Base-by-base conservation (phyloP, 23 tunicate species). In the Trididemnum clinides region DNA sequence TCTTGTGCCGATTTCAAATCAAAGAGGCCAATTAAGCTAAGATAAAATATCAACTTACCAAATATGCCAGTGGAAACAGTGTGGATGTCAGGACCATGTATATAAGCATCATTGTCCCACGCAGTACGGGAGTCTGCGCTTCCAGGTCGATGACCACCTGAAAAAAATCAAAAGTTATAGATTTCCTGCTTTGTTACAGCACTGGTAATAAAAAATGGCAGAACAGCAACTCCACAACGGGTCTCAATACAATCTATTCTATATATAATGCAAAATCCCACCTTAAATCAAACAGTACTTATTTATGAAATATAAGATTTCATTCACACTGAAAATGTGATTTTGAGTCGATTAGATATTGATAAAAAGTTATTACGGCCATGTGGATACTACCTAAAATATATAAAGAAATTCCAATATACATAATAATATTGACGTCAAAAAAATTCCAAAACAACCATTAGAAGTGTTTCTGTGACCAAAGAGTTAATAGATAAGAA, bases 81-180 rank as follows among this genome's bases (percentile, higher is more conserved):
- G 39, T 71, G 64, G 1, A 64, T 77, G 19, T 51, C 92, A 36
- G 82, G 82, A 7, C 44, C 39, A 34, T 82, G 34, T 59, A 82
- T 82, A 71, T 64, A 88, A 6, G 86, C 92, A 25, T 84, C 85
- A 78, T 89, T 84, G 36, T 89, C 88, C 94, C 94, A 89, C 21
- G 94, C 94, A 30, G 54, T 65, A 20, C 94, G 71, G 15, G 94
- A 89, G 23, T 89, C 94, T 6, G 85, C 94, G 51, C 94, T 89
- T 22, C 81, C 88, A 20, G 94, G 94, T 10, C 94, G 72, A 1
- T 26, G 87, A 35, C 79, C 63, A 25, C 72, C 92, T 82, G 64
- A 20, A 50, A 0, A 36, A 33, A 70, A n/a, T n/a, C n/a, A n/a
- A n/a, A n/a, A n/a, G n/a, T n/a, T n/a, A n/a, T n/a, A n/a, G n/a